Percentiles rank a stretch among this genome's conserved stretches.
phyloP scores from a whole-genome alignment of 2,888 invertebrate genomes.

The Meta bourneti region DNA sequence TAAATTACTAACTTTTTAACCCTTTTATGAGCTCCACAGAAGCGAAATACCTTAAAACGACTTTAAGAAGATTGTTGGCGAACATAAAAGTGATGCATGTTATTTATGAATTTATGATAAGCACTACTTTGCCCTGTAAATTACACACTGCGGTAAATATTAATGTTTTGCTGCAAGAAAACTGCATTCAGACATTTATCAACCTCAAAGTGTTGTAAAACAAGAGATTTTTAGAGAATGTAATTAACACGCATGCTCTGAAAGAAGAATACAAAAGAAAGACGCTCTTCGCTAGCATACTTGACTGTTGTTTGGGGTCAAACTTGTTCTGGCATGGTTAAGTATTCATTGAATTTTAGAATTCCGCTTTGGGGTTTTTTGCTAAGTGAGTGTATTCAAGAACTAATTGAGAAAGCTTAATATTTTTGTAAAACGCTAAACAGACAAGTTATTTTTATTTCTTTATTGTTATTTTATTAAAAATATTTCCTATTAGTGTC shows the following conservation, averaged over 20 bases:
- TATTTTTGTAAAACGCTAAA: no score
- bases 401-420: no score
- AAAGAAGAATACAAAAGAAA: not conserved
- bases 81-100: conserved; percentile 59
- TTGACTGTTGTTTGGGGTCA: not conserved
- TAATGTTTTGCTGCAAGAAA: conserved; percentile 51
- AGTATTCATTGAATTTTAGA: not conserved
- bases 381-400: not conserved
- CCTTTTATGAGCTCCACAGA: conserved; percentile 26
- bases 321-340: not conserved
- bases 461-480: no score
- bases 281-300: not conserved
- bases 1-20: conserved; percentile 56
- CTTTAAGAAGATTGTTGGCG: conserved; percentile 15
- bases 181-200: conserved; percentile 27
- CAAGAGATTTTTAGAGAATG: conserved; percentile 43
- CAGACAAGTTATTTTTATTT: no score
- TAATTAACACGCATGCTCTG: conserved; percentile 11
- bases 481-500: no score
- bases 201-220: conserved; percentile 49
- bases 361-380: not conserved
- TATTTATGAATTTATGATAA: conserved; percentile 54
- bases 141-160: conserved; percentile 49
- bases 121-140: conserved; percentile 22
- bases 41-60: conserved; percentile 32